These are phyloP conservation scores for Pseudopleuronectes americanus DNA, from an alignment of 2,797 vertebrate species.

Conservation along the genomic window DNA sequence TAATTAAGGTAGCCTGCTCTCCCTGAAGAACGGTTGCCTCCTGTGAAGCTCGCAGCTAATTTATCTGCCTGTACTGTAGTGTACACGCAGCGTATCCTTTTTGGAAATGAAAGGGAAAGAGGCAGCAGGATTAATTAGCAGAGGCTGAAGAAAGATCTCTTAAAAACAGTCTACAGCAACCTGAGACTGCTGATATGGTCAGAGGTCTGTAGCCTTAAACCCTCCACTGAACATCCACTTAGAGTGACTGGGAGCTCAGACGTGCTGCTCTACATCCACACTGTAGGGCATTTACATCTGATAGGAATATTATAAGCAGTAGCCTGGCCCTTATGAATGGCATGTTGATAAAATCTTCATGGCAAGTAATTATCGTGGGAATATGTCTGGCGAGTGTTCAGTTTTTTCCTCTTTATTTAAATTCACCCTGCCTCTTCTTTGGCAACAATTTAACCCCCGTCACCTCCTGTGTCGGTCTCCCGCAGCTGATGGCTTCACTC, in stretches of 20 bases:
- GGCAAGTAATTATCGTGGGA: slow-evolving; percentile 67
- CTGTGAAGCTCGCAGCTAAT: slow-evolving; percentile 72
- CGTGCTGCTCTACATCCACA: slow-evolving; percentile 34
- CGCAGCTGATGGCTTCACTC: slow-evolving; percentile 58
- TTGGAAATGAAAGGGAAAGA: slow-evolving; percentile 72
- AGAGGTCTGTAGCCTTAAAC: slow-evolving; percentile 59
- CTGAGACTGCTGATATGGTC: slow-evolving; percentile 57
- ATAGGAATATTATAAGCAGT: slow-evolving; percentile 55
- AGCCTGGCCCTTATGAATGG: slow-evolving; percentile 51
- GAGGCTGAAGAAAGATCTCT: slow-evolving; percentile 61
- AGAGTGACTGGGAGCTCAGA: slow-evolving; percentile 32
- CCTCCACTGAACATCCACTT: slow-evolving; percentile 47
- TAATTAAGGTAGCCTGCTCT: slow-evolving; percentile 75
- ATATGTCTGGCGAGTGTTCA: slow-evolving; percentile 42
- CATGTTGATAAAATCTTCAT: slow-evolving; percentile 64
- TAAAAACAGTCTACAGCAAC: slow-evolving; percentile 53
- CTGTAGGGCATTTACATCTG: slow-evolving; percentile 54
- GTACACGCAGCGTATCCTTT: slow-evolving; percentile 58
- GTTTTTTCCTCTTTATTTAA: slow-evolving; percentile 52
- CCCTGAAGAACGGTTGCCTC: slow-evolving; percentile 68
- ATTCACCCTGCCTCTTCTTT: slow-evolving; percentile 43
- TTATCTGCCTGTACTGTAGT: slow-evolving; percentile 66
- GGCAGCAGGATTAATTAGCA: slow-evolving; percentile 73
- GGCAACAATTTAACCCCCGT: slow-evolving; percentile 65
- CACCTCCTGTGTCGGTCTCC: slow-evolving; percentile 46